phyloP scores from a whole-genome alignment of 2,888 invertebrate species.

The Mamestra brassicae region DNA sequence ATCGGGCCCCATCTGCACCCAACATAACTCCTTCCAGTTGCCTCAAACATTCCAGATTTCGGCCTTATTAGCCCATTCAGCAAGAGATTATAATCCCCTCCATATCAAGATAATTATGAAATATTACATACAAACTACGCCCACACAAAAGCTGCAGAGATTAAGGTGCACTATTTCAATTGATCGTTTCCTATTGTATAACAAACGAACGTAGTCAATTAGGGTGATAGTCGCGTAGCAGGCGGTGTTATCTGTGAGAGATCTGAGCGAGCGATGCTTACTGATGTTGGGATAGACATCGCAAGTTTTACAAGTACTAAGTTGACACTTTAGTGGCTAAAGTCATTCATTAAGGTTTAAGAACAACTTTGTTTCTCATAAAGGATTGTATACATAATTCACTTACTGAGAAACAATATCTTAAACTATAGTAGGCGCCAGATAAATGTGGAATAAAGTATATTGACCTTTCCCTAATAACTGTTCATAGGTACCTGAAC shows the following conservation, averaged over 20 bases:
- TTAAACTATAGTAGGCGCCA: no score
- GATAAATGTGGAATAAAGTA: no score
- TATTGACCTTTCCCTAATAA: no score
- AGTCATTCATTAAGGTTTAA: constrained; percentile 1
- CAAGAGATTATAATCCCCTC: not conserved
- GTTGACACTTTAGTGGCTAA: constrained; percentile 1
- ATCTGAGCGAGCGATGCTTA: constrained; percentile 42
- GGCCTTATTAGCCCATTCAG: not conserved
- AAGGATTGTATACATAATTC: no score
- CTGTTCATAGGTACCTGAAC: no score
- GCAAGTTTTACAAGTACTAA: constrained; percentile 14
- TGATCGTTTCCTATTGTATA: constrained; percentile 48
- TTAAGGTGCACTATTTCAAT: constrained; percentile 17
- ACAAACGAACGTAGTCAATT: constrained; percentile 41
- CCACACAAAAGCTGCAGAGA: constrained; percentile 14
- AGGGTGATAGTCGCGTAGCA: constrained; percentile 42
- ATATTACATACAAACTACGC: not conserved
- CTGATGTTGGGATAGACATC: constrained; percentile 27
- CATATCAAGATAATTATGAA: not conserved
- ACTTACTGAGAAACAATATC: no score
- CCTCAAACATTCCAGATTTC: not conserved
- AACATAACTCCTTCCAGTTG: not conserved
- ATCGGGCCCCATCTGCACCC: not conserved
- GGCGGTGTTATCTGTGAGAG: constrained; percentile 26
- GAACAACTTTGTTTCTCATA: no score